Percentiles rank a stretch among this genome's conserved stretches.
These are phyloP conservation scores for Ochropleura leucogaster DNA, from an alignment of 2,888 invertebrate genomes.

Conservation along the genomic window DNA sequence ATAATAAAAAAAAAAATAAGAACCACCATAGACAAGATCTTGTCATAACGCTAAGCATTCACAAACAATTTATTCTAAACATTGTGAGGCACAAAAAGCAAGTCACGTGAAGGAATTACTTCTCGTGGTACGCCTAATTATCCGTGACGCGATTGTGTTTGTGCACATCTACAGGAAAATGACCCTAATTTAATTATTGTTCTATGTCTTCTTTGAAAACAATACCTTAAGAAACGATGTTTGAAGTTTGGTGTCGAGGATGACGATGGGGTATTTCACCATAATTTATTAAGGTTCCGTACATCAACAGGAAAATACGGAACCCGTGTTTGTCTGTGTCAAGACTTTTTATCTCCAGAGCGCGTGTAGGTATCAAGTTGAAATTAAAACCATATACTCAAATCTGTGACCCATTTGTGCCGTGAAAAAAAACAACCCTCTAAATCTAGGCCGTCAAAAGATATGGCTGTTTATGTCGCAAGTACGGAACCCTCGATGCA, in stretches of 20 bases:
- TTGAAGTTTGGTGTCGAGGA: background rate
- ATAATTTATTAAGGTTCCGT: background rate
- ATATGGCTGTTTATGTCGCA: no score
- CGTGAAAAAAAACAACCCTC: no score
- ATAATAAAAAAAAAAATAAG: background rate
- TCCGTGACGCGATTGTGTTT: slow-evolving; percentile 33
- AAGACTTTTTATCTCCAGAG: no score
- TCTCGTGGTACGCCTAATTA: slow-evolving; percentile 36
- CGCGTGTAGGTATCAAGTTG: no score
- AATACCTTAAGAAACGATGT: background rate
- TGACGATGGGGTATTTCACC: background rate
- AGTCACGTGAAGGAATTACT: slow-evolving; percentile 36
- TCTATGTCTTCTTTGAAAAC: background rate
- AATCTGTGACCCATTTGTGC: no score
- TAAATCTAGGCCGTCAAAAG: no score
- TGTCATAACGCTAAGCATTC: slow-evolving; percentile 4
- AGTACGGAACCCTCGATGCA: no score
- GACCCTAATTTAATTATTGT: slow-evolving; percentile 17
- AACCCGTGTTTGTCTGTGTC: no score
- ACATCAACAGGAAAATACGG: no score
- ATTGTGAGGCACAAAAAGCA: slow-evolving; percentile 19
- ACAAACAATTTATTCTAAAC: slow-evolving; percentile 14
- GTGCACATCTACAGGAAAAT: slow-evolving; percentile 24
- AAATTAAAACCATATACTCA: no score
- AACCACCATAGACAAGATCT: background rate